Evolutionary conservation across 2,113 vertebrate genomes (phyloP), one percentile per base, ranked within the genome.

Genomic region (Tinamus guttatus): DNA sequence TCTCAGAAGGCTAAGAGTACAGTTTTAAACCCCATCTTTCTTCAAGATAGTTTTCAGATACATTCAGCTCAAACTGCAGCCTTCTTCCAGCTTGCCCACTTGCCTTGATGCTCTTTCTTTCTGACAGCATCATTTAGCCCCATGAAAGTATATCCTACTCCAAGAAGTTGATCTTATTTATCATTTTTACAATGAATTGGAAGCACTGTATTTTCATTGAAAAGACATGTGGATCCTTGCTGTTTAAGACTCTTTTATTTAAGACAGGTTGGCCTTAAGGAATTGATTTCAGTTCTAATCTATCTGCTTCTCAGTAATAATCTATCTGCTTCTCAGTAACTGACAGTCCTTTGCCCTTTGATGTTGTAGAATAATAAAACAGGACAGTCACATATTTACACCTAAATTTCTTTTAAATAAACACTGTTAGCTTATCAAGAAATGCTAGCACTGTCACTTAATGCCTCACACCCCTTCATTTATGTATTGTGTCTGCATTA

Each of bases 261-360:
- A 49, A 91, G n/a, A 43, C 7, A 4, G 8, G 47, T 81, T 3
- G 6, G 36, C n/a, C 81, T 88, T 85, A 91, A 81, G 65, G 40
- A 92, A 91, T 92, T 87, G 92, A 92, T 94, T 93, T 30, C 41
- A 63, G 7, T 70, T 92, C n/a, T 86, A 85, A 85, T 69, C 34
- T 65, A 74, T 32, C 51, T 68, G 56, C 19, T 77, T 81, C 80
- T 91, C 4, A 0, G 80, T 83, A 32, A 11, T 86, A 85, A 85
- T 69, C 34, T 65, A 74, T 32, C 51, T 68, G 56, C 19, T 77
- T 81, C 80, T 91, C 4, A 0, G 80, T 83, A 32, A 11, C 30
- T 91, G 43, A 78, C 25, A 87, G 75, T 21, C 77, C 77, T 92
- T 95, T 81, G 75, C 21, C 74, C 77, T 92, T 95, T 83, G 41